Conservation (phyloP, 2,797 vertebrate species). For the Apogon hyalosoma region DNA sequence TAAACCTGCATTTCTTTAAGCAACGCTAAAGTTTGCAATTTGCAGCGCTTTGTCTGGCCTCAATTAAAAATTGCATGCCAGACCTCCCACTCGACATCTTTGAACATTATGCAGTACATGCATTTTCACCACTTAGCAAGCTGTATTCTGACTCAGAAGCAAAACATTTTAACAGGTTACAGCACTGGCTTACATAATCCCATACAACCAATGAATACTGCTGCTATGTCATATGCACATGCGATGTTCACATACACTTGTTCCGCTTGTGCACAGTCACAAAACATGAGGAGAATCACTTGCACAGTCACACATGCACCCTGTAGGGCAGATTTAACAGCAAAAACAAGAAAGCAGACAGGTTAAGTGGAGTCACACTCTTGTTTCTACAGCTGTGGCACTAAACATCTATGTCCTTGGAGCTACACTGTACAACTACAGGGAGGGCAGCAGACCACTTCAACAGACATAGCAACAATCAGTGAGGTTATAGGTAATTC, state of each 20-base stretch:
- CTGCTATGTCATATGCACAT: slow-evolving; percentile 40
- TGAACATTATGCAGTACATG: slow-evolving; percentile 37
- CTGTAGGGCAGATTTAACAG: slow-evolving; percentile 63
- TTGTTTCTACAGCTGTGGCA: slow-evolving; percentile 81
- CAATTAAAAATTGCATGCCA: slow-evolving; percentile 57
- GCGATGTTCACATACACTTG: slow-evolving; percentile 23
- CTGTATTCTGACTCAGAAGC: slow-evolving; percentile 39
- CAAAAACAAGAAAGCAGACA: slow-evolving; percentile 77
- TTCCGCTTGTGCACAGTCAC: slow-evolving; percentile 10
- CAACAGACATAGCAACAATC: slow-evolving; percentile 10
- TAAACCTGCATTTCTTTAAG: slow-evolving; percentile 15
- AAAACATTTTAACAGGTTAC: slow-evolving; percentile 68
- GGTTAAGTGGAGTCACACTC: slow-evolving; percentile 74
- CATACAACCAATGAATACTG: slow-evolving; percentile 30
- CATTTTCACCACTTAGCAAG: slow-evolving; percentile 44
- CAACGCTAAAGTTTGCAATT: slow-evolving; percentile 9
- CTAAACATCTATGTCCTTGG: slow-evolving; percentile 51
- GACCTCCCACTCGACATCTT: slow-evolving; percentile 58
- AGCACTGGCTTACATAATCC: slow-evolving; percentile 63
- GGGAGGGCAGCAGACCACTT: slow-evolving; percentile 37
- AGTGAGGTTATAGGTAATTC: slow-evolving; percentile 33
- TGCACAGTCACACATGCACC: slow-evolving; percentile 48
- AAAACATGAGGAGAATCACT: slow-evolving; percentile 50
- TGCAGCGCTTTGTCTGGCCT: slow-evolving; percentile 42
- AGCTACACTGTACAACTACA: slow-evolving; percentile 35